Evolutionary conservation across 2,888 invertebrate species (phyloP), one percentile per base, ranked within the genome.

Genomic region (Meteorus cinctellus): DNA sequence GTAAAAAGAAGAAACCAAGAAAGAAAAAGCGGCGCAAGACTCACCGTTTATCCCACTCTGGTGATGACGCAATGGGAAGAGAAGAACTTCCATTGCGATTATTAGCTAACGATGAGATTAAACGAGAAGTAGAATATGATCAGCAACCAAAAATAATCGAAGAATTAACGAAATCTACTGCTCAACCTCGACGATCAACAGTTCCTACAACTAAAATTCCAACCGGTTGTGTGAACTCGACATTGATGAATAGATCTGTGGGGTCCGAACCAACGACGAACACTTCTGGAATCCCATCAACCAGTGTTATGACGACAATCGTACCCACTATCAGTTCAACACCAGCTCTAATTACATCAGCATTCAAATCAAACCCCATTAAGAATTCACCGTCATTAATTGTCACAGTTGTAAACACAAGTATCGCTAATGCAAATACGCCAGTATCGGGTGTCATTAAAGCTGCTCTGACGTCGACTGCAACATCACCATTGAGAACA

Each of bases 21-120:
- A 83, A 81, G 34, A 82, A 77, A 34, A 65, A 74, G 4, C 72
- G 70, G 45, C 76, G 78, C 8, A 74, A 68, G 14, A 78, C 72
- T 55, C 62, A 72, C 45, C 72, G 70, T 45, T 41, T 71, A 2
- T 60, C 75, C 10, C 67, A 36, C 1, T 69, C 63, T 59, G 77
- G 66, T 14, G 34, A 71, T 41, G 69, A 73, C 34, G 59, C 69
- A 2, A 51, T 41, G 4, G 74, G 27, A 2, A 62, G 16, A 24
- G 77, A 68, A 59, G 75, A 73, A 19, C 16, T 65, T 3, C 62
- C 73, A 4, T 45, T 74, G 72, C 79, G 79, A 29, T 78, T 88
- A 19, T 66, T 87, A 27, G 83, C 79, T 1, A 87, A 84, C n/a
- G 77, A 79, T 4, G 86, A 86, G 45, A 88, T 86, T 41, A 87